Evolutionary conservation across 92 coral and sea anemone genomes (phyloP).

Genomic region (Plumapathes pennacea): DNA sequence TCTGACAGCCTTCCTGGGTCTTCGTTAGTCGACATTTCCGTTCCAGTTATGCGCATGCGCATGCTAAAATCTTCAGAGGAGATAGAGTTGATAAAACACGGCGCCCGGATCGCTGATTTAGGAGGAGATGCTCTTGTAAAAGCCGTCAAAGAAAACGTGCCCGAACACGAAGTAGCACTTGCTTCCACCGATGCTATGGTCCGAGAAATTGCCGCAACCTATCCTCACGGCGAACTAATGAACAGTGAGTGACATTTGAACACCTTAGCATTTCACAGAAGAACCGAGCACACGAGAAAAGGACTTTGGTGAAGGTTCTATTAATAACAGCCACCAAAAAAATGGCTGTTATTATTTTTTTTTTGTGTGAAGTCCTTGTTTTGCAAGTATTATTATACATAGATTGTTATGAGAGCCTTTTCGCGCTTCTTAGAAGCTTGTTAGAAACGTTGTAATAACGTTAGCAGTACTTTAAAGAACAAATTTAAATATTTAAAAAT

Average conservation of each 20-base stretch:
- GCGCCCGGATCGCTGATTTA: constrained; percentile 83
- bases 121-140: constrained; percentile 76
- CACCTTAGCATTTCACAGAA: too few relatives aligned
- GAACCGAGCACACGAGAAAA: too few relatives aligned
- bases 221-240: constrained; percentile 78
- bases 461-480: too few relatives aligned
- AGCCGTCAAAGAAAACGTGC: constrained; percentile 65
- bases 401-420: too few relatives aligned
- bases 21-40: constrained; percentile 64
- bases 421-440: too few relatives aligned
- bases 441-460: too few relatives aligned
- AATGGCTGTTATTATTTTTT: too few relatives aligned
- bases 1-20: constrained; percentile 73
- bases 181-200: constrained; percentile 85
- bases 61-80: constrained; percentile 86
- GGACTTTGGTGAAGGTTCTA: too few relatives aligned
- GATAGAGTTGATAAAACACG: constrained; percentile 75
- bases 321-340: too few relatives aligned
- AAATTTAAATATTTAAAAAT: too few relatives aligned
- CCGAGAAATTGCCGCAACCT: constrained; percentile 73
- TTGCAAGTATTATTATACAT: too few relatives aligned
- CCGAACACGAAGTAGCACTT: constrained; percentile 86
- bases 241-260: constrained; percentile 69
- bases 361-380: too few relatives aligned
- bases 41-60: constrained; percentile 84